These are phyloP conservation scores for Microcebus murinus DNA, from an alignment of 2,113 vertebrate genomes.

Conservation along the genomic window DNA sequence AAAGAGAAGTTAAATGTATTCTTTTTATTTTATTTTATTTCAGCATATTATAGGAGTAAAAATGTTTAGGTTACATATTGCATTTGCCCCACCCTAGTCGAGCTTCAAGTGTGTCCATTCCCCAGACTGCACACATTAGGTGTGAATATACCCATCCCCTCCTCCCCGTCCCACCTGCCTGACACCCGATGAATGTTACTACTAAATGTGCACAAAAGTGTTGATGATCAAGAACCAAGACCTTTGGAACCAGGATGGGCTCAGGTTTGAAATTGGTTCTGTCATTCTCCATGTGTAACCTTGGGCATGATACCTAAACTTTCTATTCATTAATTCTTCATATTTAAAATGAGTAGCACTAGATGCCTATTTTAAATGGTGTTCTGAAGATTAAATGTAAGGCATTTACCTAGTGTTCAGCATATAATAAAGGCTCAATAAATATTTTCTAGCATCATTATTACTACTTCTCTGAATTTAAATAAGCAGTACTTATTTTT, in stretches of 20 bases:
- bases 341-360: background rate
- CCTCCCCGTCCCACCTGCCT: too few relatives aligned
- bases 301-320: background rate
- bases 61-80: too few relatives aligned
- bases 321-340: conserved; percentile 34
- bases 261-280: background rate
- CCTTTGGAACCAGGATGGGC: background rate
- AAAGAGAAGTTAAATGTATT: background rate
- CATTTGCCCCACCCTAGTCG: too few relatives aligned
- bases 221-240: background rate
- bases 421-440: background rate
- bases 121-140: too few relatives aligned
- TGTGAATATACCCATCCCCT: too few relatives aligned
- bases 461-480: conserved; percentile 31
- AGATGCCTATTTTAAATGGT: background rate
- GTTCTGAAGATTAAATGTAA: background rate
- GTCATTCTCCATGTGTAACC: background rate
- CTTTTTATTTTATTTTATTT: too few relatives aligned
- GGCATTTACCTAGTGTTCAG: background rate
- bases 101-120: too few relatives aligned
- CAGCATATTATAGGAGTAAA: too few relatives aligned
- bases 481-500: background rate
- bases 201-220: too few relatives aligned
- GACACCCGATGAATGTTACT: too few relatives aligned
- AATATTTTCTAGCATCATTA: background rate